These are phyloP conservation scores for Rostratula benghalensis DNA, from an alignment of 2,113 vertebrate species.

Conservation along the genomic window DNA sequence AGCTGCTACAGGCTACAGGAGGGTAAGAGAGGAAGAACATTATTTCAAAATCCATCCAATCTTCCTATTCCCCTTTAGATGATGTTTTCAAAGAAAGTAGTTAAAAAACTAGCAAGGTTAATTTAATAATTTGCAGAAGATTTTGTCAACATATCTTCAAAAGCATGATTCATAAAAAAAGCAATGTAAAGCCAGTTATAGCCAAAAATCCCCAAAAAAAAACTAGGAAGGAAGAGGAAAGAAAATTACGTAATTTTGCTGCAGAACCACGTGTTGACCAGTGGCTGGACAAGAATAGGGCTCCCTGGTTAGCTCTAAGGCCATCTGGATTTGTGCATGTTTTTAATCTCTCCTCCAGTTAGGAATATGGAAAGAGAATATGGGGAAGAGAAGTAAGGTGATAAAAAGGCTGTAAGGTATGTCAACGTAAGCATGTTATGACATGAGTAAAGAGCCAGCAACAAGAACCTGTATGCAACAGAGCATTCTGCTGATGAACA, in stretches of 20 bases:
- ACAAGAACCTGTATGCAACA: neutral
- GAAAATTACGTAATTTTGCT: too few relatives aligned
- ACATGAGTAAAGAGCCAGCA: neutral
- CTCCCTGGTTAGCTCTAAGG: neutral
- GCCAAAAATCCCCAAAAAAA: neutral
- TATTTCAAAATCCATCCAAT: neutral
- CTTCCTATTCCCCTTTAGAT: accelerated
- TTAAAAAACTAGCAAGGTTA: neutral
- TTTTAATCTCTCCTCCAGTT: neutral
- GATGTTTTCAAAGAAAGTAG: neutral
- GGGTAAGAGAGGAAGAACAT: neutral
- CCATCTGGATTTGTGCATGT: neutral
- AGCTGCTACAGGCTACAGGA: neutral
- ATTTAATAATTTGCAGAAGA: neutral
- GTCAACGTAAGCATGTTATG: too few relatives aligned
- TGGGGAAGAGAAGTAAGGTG: neutral
- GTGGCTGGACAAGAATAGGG: neutral
- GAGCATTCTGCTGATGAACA: neutral
- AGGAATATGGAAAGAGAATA: neutral
- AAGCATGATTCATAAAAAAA: neutral
- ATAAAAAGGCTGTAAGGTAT: neutral
- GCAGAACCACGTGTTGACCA: neutral
- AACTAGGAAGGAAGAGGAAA: accelerated
- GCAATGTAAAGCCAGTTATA: accelerated
- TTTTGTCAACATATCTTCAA: neutral